These are phyloP conservation scores for Hipposideros armiger DNA, from an alignment of 2,113 vertebrate genomes.

Conservation along the genomic window DNA sequence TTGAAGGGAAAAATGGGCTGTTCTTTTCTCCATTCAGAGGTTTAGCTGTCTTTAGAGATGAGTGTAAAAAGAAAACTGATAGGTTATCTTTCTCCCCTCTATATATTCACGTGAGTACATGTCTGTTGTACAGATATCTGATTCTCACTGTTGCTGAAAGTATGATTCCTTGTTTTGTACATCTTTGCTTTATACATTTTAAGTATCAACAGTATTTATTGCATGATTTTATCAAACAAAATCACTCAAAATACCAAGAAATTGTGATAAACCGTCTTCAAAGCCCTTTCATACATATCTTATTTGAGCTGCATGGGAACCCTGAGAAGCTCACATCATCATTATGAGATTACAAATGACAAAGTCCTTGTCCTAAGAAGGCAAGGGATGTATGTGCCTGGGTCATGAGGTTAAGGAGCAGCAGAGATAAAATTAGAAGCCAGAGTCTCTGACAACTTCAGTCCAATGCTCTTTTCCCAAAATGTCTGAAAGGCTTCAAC, in stretches of 20 bases:
- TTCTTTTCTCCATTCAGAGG: neutral
- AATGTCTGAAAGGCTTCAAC: constrained; percentile 12
- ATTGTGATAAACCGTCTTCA: neutral
- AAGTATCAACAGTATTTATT: neutral
- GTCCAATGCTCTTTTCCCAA: neutral
- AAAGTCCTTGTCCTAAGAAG: neutral
- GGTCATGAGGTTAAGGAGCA: neutral
- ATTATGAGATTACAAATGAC: neutral
- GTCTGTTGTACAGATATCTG: neutral
- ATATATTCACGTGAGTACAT: neutral
- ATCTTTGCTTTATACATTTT: neutral
- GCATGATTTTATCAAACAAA: neutral
- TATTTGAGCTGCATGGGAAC: neutral
- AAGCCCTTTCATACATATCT: neutral
- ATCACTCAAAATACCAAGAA: neutral
- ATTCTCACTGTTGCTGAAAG: neutral
- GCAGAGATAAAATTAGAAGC: neutral
- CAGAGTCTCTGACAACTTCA: neutral
- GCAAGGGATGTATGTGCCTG: neutral
- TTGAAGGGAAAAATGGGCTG: neutral
- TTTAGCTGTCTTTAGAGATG: neutral
- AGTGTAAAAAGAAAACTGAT: neutral
- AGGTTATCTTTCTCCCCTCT: neutral
- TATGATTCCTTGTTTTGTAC: neutral
- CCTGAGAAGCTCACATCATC: neutral